Conservation (phyloP, 2,797 vertebrate genomes). For the Arremon aurantiirostris region DNA sequence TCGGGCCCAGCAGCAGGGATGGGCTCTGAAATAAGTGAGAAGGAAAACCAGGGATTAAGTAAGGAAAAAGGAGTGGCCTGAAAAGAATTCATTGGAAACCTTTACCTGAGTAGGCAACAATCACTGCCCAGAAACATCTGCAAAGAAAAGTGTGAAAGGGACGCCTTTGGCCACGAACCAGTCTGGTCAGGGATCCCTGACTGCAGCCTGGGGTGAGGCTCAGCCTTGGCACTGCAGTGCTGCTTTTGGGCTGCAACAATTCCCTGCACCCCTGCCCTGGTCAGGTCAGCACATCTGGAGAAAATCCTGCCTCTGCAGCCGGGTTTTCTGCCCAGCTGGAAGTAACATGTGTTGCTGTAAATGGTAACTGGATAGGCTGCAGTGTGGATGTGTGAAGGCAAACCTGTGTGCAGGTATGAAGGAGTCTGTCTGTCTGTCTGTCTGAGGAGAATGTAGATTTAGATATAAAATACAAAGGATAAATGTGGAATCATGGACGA, state of each 20-base stretch:
- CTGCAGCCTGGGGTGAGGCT: neutral
- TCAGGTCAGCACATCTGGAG: neutral
- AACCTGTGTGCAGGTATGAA: neutral
- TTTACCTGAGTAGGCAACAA: neutral
- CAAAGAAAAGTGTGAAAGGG: neutral
- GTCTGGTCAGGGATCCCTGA: neutral
- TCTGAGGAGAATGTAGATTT: neutral
- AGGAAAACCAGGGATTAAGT: neutral
- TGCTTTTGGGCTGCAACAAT: fast-evolving
- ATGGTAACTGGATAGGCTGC: neutral
- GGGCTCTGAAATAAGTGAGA: neutral
- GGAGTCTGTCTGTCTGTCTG: neutral
- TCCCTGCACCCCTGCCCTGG: neutral
- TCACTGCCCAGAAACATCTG: neutral
- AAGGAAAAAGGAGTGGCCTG: neutral
- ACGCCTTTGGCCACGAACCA: fast-evolving
- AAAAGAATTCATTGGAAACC: neutral
- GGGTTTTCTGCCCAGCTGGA: neutral
- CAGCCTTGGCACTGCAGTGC: neutral
- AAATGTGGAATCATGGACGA: neutral
- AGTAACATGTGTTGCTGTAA: neutral
- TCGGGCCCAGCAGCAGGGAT: fast-evolving
- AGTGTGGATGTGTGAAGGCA: neutral
- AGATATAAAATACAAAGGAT: neutral
- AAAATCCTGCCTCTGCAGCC: neutral